Percentiles rank a stretch among this genome's conserved stretches.
These are phyloP conservation scores for Drosophila asahinai DNA, from an alignment of 1,140 invertebrate species.

Conservation along the genomic window DNA sequence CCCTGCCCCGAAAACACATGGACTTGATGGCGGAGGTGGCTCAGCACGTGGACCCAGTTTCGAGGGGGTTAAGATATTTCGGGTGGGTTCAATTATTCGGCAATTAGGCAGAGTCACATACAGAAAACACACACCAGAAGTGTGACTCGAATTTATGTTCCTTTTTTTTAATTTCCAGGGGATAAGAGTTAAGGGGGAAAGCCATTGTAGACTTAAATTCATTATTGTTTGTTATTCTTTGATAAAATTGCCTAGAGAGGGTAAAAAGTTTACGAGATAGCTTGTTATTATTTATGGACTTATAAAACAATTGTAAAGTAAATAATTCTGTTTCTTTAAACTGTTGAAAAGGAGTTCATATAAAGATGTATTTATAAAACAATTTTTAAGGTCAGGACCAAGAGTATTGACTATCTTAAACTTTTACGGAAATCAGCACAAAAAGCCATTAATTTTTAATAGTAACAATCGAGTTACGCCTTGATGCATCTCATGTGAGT, in stretches of 20 bases:
- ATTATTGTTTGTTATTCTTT: not conserved
- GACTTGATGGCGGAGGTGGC: conserved; percentile 30
- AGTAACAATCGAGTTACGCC: not conserved
- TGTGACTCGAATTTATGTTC: conserved; percentile 23
- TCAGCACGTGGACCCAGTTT: conserved; percentile 65
- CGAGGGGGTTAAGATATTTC: conserved; percentile 29
- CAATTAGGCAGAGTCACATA: conserved; percentile 63
- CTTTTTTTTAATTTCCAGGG: not conserved
- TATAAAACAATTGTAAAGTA: too few species aligned
- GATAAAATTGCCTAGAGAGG: not conserved
- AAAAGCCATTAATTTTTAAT: not conserved
- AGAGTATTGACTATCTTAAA: too few species aligned
- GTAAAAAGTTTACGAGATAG: not conserved
- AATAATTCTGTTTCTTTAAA: too few species aligned
- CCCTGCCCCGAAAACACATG: conserved; percentile 20
- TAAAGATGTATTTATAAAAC: not conserved
- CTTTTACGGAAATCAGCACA: not conserved
- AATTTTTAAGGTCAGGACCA: not conserved
- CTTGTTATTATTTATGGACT: not conserved
- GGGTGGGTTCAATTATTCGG: conserved; percentile 68
- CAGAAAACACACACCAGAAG: conserved; percentile 34
- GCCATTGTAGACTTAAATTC: not conserved
- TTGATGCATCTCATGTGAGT: conserved; percentile 8
- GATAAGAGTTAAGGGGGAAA: conserved; percentile 5
- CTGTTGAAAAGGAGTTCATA: not conserved